Percentiles rank a stretch among this genome's conserved stretches.
Evolutionary conservation across 2,113 vertebrate species (phyloP).

Genomic region (Passer montanus): DNA sequence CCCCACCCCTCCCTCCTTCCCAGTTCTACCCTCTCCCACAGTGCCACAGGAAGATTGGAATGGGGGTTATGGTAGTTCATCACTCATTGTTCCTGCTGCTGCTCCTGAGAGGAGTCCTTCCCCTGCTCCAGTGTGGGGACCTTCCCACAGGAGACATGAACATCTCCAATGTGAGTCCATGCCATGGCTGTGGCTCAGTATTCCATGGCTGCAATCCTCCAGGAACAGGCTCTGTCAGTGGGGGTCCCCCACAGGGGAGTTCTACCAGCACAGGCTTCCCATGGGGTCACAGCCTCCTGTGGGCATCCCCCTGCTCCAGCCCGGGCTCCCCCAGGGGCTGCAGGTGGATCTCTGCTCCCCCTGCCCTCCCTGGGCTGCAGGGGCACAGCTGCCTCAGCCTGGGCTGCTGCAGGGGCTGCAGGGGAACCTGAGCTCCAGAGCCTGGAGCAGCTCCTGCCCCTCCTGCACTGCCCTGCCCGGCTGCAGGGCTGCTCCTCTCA

Average conservation of each 20-base stretch:
- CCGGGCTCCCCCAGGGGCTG: background rate
- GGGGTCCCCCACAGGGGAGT: no score
- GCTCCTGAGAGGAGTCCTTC: background rate
- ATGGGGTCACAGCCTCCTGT: background rate
- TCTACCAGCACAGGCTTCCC: background rate
- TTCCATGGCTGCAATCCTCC: background rate
- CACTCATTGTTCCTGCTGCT: background rate
- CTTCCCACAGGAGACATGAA: background rate
- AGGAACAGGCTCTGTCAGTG: background rate
- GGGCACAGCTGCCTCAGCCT: background rate
- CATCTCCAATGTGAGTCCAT: background rate
- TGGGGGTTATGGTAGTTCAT: no score
- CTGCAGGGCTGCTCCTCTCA: background rate
- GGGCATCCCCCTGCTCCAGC: background rate
- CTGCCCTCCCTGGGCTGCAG: background rate
- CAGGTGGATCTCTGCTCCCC: background rate
- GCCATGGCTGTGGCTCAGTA: background rate
- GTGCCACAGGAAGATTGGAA: rapidly evolving
- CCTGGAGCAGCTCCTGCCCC: background rate
- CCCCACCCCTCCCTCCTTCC: background rate
- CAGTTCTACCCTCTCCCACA: background rate
- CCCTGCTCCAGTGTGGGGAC: background rate
- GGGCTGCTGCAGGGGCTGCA: background rate
- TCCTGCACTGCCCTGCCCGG: background rate
- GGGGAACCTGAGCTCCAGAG: background rate